Evolutionary conservation across 2,888 invertebrate genomes (phyloP), one percentile per base, ranked within the genome.

Genomic region (Diloba caeruleocephala): DNA sequence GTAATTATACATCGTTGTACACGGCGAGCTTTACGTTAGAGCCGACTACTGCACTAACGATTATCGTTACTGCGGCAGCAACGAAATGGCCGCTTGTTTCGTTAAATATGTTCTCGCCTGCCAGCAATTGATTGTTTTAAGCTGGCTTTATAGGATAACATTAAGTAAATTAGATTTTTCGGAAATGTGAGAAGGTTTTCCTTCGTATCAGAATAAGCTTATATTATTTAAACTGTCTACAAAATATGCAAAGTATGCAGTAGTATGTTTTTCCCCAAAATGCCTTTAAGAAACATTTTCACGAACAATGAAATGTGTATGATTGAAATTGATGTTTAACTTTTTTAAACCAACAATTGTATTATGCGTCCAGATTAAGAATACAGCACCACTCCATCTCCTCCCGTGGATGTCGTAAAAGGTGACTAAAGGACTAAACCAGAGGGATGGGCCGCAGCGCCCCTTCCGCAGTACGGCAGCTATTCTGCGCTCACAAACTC

Each of bases 11-110:
- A 38, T 67, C 45, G 14, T 26, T 39, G 56, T 67, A 14, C 45
- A 54, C 38, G 48, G 54, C 46, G 28, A 26, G 38, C 9, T 50
- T 43, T 28, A 54, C 31, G 37, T 41, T 46, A 51, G 32, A 48
- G 48, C 33, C 26, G 23, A 19, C 38, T 45, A 45, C 70, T 39
- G 44, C 52, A 63, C 65, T 71, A 71, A 76, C 61, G 63, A 63
- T 75, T 64, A 74, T 68, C 45, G 75, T 70, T 66, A 73, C 58
- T 64, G 65, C 50, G 51, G 21, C 51, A 62, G 59, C 65, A 60
- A 56, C 60, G 66, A 45, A 56, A 68, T 32, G 50, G 34, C 44
- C 41, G 49, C 57, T 59, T 70, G 68, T 69, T 69, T 59, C 51
- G 46, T 41, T 25, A 56, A 66, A 69, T 67, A 54, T 57, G 39